Conservation (phyloP, 2,888 invertebrate species). For the Conops quadrifasciatus region DNA sequence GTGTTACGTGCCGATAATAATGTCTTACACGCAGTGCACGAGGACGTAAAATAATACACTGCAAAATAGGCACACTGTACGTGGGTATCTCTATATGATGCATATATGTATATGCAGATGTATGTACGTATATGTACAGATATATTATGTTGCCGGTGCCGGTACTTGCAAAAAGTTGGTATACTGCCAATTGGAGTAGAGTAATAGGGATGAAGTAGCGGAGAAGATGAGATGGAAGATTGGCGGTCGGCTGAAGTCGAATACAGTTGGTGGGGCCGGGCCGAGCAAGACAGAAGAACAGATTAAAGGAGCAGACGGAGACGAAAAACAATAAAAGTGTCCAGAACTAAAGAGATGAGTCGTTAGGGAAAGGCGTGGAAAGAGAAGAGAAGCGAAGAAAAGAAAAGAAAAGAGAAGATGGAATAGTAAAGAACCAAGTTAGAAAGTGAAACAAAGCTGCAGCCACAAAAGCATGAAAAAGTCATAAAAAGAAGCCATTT, state of each 20-base stretch:
- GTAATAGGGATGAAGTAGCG: neutral
- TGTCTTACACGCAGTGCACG: too few species aligned
- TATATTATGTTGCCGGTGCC: neutral
- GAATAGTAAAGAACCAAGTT: neutral
- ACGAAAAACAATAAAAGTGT: too few species aligned
- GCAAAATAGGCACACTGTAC: too few species aligned
- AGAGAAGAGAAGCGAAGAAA: neutral
- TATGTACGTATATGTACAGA: neutral
- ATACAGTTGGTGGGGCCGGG: too few species aligned
- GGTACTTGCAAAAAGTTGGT: conserved; percentile 3
- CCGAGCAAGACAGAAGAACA: too few species aligned
- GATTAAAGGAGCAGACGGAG: too few species aligned
- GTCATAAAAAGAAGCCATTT: conserved; percentile 18
- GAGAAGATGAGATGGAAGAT: neutral
- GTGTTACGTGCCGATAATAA: conserved; percentile 12
- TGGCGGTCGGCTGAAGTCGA: too few species aligned
- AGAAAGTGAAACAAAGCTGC: conserved; percentile 30
- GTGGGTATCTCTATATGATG: too few species aligned
- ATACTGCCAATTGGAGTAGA: conserved; percentile 13
- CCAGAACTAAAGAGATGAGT: too few species aligned
- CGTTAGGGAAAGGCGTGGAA: too few species aligned
- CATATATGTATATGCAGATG: neutral
- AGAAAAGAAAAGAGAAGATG: neutral
- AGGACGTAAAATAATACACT: too few species aligned
- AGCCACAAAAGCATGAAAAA: conserved; percentile 17